Percentiles rank a stretch among this genome's conserved stretches.
These are phyloP conservation scores for Pogonomyrmex californicus DNA, from an alignment of 1,140 invertebrate genomes.

Conservation along the genomic window DNA sequence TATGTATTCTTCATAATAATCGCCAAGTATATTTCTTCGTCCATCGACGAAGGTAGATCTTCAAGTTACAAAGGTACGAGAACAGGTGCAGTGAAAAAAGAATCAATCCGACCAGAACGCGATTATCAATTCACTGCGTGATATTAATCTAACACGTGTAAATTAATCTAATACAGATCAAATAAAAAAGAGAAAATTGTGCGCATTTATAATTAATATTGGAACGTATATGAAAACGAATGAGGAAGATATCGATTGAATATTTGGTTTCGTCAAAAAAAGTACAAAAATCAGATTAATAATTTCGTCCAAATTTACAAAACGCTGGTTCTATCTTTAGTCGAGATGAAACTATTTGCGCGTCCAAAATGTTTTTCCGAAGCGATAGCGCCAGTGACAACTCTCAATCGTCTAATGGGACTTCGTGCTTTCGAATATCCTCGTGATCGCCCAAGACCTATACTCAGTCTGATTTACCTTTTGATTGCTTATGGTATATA, in stretches of 20 bases:
- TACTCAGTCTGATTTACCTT: constrained; percentile 28
- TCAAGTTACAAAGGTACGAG: not conserved
- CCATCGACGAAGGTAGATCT: not conserved
- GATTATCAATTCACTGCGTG: not conserved
- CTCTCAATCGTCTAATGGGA: not conserved
- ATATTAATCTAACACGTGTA: not conserved
- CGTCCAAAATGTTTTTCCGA: constrained; percentile 9
- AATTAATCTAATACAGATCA: not conserved
- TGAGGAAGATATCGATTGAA: not conserved
- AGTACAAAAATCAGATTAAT: not conserved
- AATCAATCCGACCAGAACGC: not conserved
- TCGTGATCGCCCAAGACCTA: not conserved
- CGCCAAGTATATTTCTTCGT: not conserved
- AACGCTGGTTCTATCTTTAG: not conserved
- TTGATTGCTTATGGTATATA: not conserved
- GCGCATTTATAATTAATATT: not conserved
- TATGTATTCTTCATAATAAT: constrained; percentile 10
- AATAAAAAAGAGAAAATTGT: not conserved
- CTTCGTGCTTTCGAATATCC: constrained; percentile 8
- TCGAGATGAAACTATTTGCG: constrained; percentile 20
- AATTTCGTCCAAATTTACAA: not conserved
- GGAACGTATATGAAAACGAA: not conserved
- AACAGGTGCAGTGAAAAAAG: not conserved
- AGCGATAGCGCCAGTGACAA: not conserved
- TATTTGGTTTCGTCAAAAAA: not conserved